Conservation (phyloP, 2,113 vertebrate genomes). For the Eretmochelys imbricata region DNA sequence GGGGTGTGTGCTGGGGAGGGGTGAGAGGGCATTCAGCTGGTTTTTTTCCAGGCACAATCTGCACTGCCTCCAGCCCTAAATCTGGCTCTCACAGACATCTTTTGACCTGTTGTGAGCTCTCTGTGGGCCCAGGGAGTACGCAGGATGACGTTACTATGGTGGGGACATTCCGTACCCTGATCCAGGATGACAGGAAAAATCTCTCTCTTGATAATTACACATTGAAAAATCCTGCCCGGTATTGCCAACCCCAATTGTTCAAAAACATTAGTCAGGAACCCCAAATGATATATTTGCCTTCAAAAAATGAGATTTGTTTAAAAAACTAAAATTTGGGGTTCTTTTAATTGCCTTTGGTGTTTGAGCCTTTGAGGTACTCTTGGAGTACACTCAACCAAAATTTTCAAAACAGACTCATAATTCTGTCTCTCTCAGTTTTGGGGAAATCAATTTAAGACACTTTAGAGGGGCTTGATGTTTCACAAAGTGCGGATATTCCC, state of each 20-base stretch:
- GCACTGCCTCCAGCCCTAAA: too few relatives aligned
- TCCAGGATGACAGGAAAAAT: not conserved
- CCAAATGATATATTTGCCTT: too few relatives aligned
- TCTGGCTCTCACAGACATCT: not conserved
- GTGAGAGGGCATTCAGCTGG: not conserved
- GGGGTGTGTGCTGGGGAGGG: too few relatives aligned
- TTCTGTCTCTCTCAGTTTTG: not conserved
- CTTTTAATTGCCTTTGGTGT: not conserved
- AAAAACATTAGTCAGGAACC: too few relatives aligned
- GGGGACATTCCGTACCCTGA: not conserved
- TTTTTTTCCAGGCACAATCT: not conserved
- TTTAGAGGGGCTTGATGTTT: not conserved
- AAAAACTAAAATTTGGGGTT: not conserved
- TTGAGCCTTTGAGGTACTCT: too few relatives aligned
- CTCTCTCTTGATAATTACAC: not conserved
- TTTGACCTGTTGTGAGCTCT: not conserved
- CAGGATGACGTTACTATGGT: not conserved
- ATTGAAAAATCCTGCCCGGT: not conserved
- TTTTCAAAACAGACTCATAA: not conserved
- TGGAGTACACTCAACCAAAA: not conserved
- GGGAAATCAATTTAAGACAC: not conserved
- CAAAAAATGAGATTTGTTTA: fast-evolving
- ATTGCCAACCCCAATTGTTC: too few relatives aligned
- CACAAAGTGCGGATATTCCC: not conserved
- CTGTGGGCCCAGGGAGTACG: not conserved